These are phyloP conservation scores for Rhinolophus sinicus DNA, from an alignment of 2,113 vertebrate species.

Conservation along the genomic window DNA sequence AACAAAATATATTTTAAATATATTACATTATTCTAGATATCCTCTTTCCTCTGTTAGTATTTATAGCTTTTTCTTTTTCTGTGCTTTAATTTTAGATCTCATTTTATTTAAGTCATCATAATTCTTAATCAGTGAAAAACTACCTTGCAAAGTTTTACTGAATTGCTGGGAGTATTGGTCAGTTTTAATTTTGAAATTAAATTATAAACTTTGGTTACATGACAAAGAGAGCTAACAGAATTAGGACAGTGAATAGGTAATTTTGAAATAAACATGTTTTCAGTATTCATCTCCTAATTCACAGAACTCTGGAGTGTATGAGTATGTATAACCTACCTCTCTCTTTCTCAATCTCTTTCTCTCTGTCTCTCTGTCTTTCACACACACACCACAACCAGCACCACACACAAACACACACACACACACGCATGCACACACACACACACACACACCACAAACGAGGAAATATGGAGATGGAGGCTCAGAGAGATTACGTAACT, in stretches of 20 bases:
- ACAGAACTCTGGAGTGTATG: not conserved
- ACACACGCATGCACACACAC: too few species aligned
- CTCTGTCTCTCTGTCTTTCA: not conserved
- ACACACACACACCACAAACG: not conserved
- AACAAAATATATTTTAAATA: not conserved
- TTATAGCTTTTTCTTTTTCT: not conserved
- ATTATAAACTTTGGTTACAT: slow-evolving; percentile 3
- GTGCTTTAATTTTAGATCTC: not conserved
- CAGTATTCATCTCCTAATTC: not conserved
- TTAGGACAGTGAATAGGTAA: slow-evolving; percentile 9
- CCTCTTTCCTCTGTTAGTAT: not conserved
- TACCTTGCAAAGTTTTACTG: not conserved
- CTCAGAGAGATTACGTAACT: not conserved
- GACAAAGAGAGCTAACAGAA: not conserved
- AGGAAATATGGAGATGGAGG: not conserved
- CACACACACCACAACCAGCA: too few species aligned
- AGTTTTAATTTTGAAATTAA: slow-evolving; percentile 61
- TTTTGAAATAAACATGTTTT: slow-evolving; percentile 33
- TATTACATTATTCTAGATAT: not conserved
- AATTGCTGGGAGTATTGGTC: not conserved
- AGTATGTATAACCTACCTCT: not conserved
- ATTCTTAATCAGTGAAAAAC: slow-evolving; percentile 40
- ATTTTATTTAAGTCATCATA: slow-evolving; percentile 29
- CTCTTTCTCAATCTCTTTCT: not conserved
- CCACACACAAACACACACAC: not conserved